phyloP scores from a whole-genome alignment of 92 coral and sea anemone genomes.

The Ricordea florida region DNA sequence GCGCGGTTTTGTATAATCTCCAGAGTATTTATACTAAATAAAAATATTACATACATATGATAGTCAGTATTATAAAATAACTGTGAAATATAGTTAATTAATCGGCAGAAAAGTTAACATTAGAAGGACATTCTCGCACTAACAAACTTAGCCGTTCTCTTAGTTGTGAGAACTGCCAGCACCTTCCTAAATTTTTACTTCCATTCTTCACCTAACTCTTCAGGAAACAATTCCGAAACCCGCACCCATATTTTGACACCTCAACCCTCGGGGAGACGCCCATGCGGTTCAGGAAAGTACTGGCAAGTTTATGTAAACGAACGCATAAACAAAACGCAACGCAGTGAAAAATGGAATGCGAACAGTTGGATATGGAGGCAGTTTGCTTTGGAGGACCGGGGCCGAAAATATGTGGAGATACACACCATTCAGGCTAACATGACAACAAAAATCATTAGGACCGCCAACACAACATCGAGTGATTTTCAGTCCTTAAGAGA shows the following conservation, averaged over 20 bases:
- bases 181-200: too few species aligned
- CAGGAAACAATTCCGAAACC: neutral
- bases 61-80: too few species aligned
- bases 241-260: neutral
- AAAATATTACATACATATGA: too few species aligned
- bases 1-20: too few species aligned
- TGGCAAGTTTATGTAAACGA: constrained; percentile 22
- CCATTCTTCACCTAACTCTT: neutral
- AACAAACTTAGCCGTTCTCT: too few species aligned
- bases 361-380: neutral
- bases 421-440: constrained; percentile 26
- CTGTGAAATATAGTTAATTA: too few species aligned
- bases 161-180: too few species aligned
- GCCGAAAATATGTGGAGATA: constrained; percentile 15
- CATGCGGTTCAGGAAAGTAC: constrained; percentile 6
- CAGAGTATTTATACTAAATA: too few species aligned
- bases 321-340: neutral
- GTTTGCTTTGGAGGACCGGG: constrained; percentile 26
- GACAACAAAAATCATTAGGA: neutral
- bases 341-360: neutral
- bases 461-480: neutral
- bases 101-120: too few species aligned
- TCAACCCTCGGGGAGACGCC: neutral
- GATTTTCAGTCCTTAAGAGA: too few species aligned
- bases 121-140: too few species aligned